Evolutionary conservation across 2,797 vertebrate genomes (phyloP).

Genomic region (Spea hammondii): DNA sequence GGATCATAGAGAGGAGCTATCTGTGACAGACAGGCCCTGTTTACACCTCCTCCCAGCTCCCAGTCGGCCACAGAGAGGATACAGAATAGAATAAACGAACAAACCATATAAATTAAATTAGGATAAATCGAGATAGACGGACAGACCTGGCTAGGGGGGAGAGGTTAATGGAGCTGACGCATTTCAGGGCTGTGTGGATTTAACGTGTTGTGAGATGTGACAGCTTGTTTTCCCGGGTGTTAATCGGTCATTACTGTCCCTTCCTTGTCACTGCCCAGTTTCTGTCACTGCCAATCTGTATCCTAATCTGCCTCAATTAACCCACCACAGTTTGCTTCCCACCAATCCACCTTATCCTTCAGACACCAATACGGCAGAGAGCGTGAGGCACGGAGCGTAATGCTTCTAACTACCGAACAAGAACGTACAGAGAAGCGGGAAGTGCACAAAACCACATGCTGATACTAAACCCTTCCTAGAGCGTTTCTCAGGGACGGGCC

Average conservation of each 20-base stretch:
- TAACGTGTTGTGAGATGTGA: constrained; percentile 81
- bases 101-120: constrained; percentile 48
- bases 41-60: no score
- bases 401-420: background rate
- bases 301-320: constrained; percentile 87
- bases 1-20: no score
- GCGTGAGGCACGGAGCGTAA: constrained; percentile 39
- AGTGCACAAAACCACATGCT: no score
- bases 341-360: background rate
- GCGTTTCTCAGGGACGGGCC: no score
- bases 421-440: no score
- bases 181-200: constrained; percentile 38
- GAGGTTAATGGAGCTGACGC: constrained; percentile 40
- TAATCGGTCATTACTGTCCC: constrained; percentile 84
- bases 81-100: constrained; percentile 5
- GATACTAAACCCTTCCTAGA: no score
- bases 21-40: no score
- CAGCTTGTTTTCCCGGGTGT: constrained; percentile 84
- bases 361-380: constrained; percentile 33
- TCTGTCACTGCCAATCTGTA: constrained; percentile 88
- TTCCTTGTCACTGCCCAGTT: constrained; percentile 84
- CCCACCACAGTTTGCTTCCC: constrained; percentile 52
- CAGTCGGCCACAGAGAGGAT: background rate
- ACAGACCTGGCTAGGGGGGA: constrained; percentile 31
- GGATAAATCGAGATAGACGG: constrained; percentile 42